Conservation (phyloP, 2,797 vertebrate species). For the Myiotriccus ornatus region DNA sequence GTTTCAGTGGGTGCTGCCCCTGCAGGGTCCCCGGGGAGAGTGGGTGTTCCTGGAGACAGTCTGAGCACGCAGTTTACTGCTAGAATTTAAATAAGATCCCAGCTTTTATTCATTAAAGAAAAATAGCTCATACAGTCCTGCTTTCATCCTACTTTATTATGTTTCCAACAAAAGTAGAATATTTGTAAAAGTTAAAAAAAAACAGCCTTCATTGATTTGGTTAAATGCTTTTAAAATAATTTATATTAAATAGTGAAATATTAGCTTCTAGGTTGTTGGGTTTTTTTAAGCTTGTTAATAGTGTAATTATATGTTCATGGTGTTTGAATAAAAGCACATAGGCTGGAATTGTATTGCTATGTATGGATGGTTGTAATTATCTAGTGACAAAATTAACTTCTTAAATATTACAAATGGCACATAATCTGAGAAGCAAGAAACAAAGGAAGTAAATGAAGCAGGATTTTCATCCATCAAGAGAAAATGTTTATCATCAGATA, state of each 20-base stretch:
- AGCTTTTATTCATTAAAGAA: not conserved
- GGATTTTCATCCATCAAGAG: conserved; percentile 16
- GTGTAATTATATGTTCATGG: not conserved
- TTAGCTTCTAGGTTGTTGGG: not conserved
- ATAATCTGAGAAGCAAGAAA: not conserved
- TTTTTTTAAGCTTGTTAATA: not conserved
- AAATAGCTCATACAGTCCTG: not conserved
- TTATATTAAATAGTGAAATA: not conserved
- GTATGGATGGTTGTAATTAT: conserved; percentile 2
- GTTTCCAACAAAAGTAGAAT: not conserved
- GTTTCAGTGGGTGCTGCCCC: not conserved
- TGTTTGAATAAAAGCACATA: not conserved
- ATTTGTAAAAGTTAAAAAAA: not conserved
- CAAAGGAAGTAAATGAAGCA: not conserved
- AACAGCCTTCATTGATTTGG: not conserved
- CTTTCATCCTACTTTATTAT: not conserved
- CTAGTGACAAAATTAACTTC: conserved; percentile 4
- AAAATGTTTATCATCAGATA: not conserved
- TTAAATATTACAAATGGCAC: not conserved
- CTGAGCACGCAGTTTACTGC: not conserved
- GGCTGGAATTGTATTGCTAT: not conserved
- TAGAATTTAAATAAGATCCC: not conserved
- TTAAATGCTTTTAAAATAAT: not conserved
- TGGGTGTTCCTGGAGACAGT: not conserved
- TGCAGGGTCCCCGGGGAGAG: not conserved